Evolutionary conservation across 2,888 invertebrate species (phyloP).

Genomic region (Pseudococcus jackbeardsleyi): DNA sequence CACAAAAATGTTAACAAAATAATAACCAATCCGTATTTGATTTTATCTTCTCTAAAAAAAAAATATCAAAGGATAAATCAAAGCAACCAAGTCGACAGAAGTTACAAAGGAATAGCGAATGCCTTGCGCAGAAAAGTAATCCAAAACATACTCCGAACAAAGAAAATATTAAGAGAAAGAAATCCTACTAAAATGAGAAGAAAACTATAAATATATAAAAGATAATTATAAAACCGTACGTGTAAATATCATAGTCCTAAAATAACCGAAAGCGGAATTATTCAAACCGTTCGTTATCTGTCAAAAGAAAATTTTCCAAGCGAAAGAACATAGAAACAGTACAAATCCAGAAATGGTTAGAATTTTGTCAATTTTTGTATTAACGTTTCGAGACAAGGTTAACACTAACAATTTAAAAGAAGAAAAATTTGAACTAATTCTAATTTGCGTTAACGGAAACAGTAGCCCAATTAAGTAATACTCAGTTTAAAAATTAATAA

Average conservation of each 20-base stretch:
- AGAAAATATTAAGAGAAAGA: not conserved
- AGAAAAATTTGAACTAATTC: not conserved
- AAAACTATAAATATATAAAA: not conserved
- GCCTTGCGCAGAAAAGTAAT: not conserved
- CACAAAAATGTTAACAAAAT: not conserved
- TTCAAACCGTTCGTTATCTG: not conserved
- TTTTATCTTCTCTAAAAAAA: not conserved
- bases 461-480: slow-evolving; percentile 18
- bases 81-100: not conserved
- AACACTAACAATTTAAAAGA: not conserved
- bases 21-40: not conserved
- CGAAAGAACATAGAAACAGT: not conserved
- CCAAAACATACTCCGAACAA: not conserved
- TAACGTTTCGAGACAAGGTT: not conserved
- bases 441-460: slow-evolving; percentile 13
- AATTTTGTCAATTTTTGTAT: not conserved
- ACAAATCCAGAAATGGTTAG: not conserved
- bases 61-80: not conserved
- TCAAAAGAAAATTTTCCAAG: slow-evolving; percentile 7
- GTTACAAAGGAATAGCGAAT: not conserved
- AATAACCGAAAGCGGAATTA: not conserved
- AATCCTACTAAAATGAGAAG: not conserved
- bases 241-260: not conserved
- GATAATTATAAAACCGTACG: not conserved
- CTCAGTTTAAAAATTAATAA: slow-evolving; percentile 18